Percentiles rank a stretch among this genome's conserved stretches.
Evolutionary conservation across 2,888 invertebrate genomes (phyloP).

Genomic region (Odontocerum albicorne): DNA sequence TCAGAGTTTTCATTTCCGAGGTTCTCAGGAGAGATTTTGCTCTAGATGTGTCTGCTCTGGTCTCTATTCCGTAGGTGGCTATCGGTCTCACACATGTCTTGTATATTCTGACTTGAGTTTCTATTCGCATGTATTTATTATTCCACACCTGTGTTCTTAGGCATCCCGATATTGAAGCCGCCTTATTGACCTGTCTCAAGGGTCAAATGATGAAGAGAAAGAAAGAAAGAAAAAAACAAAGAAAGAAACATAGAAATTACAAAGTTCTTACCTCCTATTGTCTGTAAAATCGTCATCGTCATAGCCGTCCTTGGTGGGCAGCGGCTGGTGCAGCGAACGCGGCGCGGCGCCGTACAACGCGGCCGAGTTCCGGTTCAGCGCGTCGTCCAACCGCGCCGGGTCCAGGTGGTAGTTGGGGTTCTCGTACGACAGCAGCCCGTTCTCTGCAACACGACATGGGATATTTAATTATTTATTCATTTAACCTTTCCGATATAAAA

Average conservation of each 20-base stretch:
- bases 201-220: not conserved
- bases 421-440: slow-evolving; percentile 87
- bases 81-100: too few relatives aligned
- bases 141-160: too few relatives aligned
- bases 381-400: slow-evolving; percentile 75
- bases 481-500: too few relatives aligned
- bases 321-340: slow-evolving; percentile 8
- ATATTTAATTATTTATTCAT: too few relatives aligned
- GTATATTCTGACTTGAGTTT: too few relatives aligned
- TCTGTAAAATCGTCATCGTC: slow-evolving; percentile 54
- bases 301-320: slow-evolving; percentile 54
- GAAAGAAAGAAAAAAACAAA: not conserved
- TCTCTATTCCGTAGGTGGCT: too few relatives aligned
- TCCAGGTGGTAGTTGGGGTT: slow-evolving; percentile 89
- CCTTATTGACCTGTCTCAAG: too few relatives aligned
- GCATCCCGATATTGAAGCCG: too few relatives aligned
- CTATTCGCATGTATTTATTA: too few relatives aligned
- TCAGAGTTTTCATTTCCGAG: too few relatives aligned
- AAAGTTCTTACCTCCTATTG: slow-evolving; percentile 51
- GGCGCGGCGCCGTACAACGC: slow-evolving; percentile 63
- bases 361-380: slow-evolving; percentile 66
- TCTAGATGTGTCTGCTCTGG: too few relatives aligned
- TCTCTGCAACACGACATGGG: slow-evolving; percentile 78
- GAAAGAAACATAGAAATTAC: not conserved
- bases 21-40: too few relatives aligned